Conservation (phyloP, 92 coral and sea anemone species). For the Muricea muricata region DNA sequence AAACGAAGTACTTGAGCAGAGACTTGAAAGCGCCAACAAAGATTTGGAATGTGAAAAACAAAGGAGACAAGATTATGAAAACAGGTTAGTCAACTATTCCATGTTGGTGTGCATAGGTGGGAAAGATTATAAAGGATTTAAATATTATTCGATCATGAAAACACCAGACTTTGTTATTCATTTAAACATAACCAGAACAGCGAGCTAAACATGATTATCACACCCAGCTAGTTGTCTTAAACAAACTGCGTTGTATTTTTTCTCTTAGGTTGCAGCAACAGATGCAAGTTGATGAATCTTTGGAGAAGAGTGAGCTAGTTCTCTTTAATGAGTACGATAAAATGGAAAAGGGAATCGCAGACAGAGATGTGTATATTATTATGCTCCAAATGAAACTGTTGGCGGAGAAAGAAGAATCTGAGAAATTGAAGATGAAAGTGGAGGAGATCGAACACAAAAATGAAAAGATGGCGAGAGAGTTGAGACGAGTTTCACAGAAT, state of each 20-base stretch:
- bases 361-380: constrained; percentile 85
- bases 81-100: constrained; percentile 42
- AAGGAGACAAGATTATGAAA: constrained; percentile 70
- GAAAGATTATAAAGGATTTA: too few species aligned
- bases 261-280: constrained; percentile 55
- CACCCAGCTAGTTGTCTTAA: too few species aligned
- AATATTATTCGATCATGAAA: too few species aligned
- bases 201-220: too few species aligned
- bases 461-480: constrained; percentile 14
- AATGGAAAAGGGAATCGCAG: constrained; percentile 76
- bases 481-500: constrained; percentile 18
- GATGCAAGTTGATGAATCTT: constrained; percentile 72
- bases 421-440: constrained; percentile 65
- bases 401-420: constrained; percentile 82
- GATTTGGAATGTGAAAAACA: constrained; percentile 66
- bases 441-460: constrained; percentile 40
- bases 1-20: constrained; percentile 68
- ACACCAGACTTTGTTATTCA: too few species aligned
- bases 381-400: constrained; percentile 94
- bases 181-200: too few species aligned
- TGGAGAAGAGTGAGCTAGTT: constrained; percentile 69
- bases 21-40: constrained; percentile 60
- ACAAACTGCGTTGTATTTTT: too few species aligned
- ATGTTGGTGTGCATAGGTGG: background rate
- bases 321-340: constrained; percentile 68